Evolutionary conservation across 2,888 invertebrate genomes (phyloP).

Genomic region (Choreutis nemorana): DNA sequence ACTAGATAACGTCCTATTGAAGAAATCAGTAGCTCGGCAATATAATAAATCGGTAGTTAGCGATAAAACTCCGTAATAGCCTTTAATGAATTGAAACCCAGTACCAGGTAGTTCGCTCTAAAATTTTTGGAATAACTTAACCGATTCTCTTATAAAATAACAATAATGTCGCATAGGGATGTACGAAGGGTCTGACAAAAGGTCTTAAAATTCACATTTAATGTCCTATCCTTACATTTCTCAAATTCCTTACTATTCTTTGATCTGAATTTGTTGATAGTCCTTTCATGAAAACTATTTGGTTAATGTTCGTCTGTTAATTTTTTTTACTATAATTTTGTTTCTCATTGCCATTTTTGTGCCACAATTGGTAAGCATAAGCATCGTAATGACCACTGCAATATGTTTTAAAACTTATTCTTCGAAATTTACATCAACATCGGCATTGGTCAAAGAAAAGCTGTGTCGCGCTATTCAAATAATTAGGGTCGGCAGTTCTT

Average conservation of each 20-base stretch:
- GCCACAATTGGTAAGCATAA: too few relatives aligned
- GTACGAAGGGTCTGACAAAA: constrained; percentile 9
- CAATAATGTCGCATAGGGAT: constrained; percentile 28
- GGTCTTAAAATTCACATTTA: constrained; percentile 4
- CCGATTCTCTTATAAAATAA: constrained; percentile 39
- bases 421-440: too few relatives aligned
- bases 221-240: neutral
- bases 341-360: too few relatives aligned
- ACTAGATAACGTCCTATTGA: constrained; percentile 31
- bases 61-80: constrained; percentile 51
- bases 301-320: neutral
- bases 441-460: constrained; percentile 50
- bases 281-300: neutral
- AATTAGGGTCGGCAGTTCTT: constrained; percentile 54
- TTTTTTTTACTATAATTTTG: neutral
- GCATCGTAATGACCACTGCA: too few relatives aligned
- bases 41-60: constrained; percentile 39
- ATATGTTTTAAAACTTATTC: too few relatives aligned
- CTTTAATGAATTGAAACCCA: constrained; percentile 55
- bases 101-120: constrained; percentile 44
- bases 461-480: constrained; percentile 57
- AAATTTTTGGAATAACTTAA: constrained; percentile 22
- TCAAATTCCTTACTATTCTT: constrained; percentile 1
- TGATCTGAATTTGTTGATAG: neutral
- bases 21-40: constrained; percentile 42